phyloP scores from a whole-genome alignment of 2,888 invertebrate species.

The Pyrochroa serraticornis region DNA sequence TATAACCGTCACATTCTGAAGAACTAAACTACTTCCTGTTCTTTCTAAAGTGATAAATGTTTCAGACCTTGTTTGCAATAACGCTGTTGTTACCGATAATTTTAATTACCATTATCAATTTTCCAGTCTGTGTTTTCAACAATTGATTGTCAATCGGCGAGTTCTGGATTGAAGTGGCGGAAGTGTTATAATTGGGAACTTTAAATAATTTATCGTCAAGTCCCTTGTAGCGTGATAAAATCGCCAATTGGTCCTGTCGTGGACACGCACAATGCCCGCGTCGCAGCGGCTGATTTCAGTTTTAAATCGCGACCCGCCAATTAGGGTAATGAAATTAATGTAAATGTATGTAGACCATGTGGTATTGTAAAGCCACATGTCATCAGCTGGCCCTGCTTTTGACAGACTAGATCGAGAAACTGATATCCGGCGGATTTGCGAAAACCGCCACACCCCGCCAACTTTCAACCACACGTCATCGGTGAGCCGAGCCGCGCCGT shows the following conservation, averaged over 20 bases:
- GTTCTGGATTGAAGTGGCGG: no score
- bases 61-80: no score
- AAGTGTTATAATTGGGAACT: no score
- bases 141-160: no score
- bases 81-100: no score
- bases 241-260: conserved; percentile 26
- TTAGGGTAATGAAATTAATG: conserved; percentile 55
- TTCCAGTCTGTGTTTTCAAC: no score
- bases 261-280: conserved; percentile 21
- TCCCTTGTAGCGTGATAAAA: conserved; percentile 24
- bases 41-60: no score
- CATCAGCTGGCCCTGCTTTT: conserved; percentile 43
- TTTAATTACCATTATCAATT: no score
- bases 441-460: conserved; percentile 29
- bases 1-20: no score
- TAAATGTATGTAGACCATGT: conserved; percentile 52
- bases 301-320: conserved; percentile 35
- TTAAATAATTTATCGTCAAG: conserved; percentile 4
- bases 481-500: background rate
- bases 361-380: conserved; percentile 54
- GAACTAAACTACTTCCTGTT: no score
- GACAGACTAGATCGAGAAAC: conserved; percentile 45
- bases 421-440: conserved; percentile 43
- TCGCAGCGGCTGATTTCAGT: conserved; percentile 23
- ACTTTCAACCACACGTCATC: conserved; percentile 24